phyloP scores from a whole-genome alignment of 2,797 vertebrate genomes.

The Iguana delicatissima region DNA sequence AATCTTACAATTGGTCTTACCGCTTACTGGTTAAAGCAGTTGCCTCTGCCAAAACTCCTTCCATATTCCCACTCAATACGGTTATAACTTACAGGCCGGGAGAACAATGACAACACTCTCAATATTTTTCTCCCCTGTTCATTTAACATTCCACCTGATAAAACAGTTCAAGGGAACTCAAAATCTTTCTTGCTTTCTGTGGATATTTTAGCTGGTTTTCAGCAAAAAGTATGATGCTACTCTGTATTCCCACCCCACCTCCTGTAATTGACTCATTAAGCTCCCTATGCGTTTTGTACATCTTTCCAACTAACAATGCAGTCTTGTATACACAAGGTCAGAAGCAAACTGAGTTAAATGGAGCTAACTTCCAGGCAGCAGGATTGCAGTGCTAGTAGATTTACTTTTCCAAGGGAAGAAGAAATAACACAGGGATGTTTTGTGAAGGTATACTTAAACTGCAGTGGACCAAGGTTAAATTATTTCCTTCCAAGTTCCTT shows the following conservation, averaged over 20 bases:
- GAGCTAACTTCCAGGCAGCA: neutral
- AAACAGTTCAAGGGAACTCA: neutral
- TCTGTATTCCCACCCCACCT: neutral
- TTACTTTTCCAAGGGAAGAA: neutral
- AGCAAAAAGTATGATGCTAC: neutral
- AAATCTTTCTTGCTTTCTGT: neutral
- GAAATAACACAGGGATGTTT: neutral
- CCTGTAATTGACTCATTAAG: neutral
- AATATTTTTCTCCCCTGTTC: neutral
- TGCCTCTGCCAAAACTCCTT: neutral
- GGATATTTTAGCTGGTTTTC: neutral
- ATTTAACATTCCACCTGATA: neutral
- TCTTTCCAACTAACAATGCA: neutral
- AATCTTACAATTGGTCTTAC: neutral
- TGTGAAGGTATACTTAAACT: neutral
- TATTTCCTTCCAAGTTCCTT: neutral
- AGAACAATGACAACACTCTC: neutral
- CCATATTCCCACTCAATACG: neutral
- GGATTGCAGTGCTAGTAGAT: neutral
- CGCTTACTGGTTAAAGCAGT: too few relatives aligned
- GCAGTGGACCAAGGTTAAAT: neutral
- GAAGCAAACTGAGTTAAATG: neutral
- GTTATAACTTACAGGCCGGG: neutral
- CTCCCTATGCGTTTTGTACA: neutral
- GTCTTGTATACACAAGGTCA: neutral